Conservation (phyloP, 2,113 vertebrate species). For the Pristiophorus japonicus region DNA sequence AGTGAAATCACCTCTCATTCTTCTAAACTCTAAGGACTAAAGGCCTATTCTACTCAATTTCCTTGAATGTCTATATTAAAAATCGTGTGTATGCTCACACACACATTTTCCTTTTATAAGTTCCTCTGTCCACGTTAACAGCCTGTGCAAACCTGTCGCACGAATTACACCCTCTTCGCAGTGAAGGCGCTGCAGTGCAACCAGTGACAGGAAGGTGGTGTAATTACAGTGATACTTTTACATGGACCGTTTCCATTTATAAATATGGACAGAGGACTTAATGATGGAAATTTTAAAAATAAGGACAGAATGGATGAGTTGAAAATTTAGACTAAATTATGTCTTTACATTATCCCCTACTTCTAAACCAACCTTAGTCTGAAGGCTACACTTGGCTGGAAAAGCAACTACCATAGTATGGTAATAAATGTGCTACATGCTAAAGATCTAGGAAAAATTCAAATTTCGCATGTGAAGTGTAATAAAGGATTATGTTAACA, state of each 20-base stretch:
- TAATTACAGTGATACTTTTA: neutral
- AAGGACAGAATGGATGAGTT: neutral
- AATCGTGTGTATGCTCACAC: neutral
- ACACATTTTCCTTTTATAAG: neutral
- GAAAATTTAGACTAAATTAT: neutral
- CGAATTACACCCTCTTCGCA: neutral
- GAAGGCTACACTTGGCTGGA: neutral
- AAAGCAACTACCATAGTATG: neutral
- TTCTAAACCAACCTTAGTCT: neutral
- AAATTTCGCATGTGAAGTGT: neutral
- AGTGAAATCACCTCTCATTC: too few relatives aligned
- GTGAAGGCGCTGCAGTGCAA: neutral
- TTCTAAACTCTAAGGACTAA: too few relatives aligned
- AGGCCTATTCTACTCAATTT: too few relatives aligned
- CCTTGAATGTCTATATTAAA: neutral
- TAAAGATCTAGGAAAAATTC: neutral
- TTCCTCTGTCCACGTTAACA: neutral
- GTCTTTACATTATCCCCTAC: neutral
- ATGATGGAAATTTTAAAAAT: neutral
- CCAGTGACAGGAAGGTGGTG: neutral
- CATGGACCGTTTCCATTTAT: neutral
- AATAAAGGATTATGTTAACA: neutral
- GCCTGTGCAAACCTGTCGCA: neutral
- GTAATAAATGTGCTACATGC: neutral
- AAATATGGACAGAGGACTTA: neutral